Conservation (phyloP, 2,113 vertebrate species). For the Leptosomus discolor region DNA sequence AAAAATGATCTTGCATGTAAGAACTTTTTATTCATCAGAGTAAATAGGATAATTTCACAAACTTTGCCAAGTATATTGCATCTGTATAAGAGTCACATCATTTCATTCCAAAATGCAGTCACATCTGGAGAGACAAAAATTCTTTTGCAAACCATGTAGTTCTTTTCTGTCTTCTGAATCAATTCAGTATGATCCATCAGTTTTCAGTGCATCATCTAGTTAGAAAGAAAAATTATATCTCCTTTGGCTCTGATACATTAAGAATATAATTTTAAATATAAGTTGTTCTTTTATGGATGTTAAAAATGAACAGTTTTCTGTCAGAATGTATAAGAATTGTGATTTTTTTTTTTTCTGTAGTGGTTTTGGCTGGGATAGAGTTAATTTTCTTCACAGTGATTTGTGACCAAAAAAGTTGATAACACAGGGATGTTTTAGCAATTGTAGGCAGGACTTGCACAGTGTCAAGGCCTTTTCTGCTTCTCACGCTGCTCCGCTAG, state of each 20-base stretch:
- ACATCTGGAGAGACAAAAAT: not conserved
- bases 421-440: not conserved
- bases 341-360: not conserved
- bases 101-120: not conserved
- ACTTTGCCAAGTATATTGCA: not conserved
- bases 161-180: not conserved
- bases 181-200: not conserved
- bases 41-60: not conserved
- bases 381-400: not conserved
- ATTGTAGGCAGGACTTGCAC: not conserved
- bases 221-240: not conserved
- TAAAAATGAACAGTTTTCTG: not conserved
- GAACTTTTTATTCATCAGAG: not conserved
- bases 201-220: not conserved
- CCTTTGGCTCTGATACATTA: not conserved
- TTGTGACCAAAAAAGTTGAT: not conserved
- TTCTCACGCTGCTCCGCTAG: not conserved
- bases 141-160: not conserved
- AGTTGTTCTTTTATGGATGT: not conserved
- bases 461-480: not conserved
- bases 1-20: not conserved
- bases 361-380: not conserved
- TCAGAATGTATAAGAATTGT: not conserved
- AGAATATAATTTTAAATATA: not conserved
- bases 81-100: not conserved